phyloP scores from a whole-genome alignment of 2,797 vertebrate genomes.

The Cyclura pinguis region DNA sequence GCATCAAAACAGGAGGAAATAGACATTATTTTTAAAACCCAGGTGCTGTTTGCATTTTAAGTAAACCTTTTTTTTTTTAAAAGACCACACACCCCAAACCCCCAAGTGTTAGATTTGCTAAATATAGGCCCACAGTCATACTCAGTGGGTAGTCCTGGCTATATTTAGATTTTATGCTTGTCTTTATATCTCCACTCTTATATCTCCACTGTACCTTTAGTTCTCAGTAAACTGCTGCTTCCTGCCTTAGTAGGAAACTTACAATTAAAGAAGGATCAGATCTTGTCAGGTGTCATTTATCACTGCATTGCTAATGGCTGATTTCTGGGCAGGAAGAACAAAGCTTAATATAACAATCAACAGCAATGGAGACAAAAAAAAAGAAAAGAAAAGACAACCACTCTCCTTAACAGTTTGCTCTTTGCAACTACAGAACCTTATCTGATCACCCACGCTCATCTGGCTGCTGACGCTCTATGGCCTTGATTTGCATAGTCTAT shows the following conservation, averaged over 20 bases:
- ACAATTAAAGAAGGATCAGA: constrained; percentile 70
- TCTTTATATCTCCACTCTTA: constrained; percentile 78
- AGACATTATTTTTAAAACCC: constrained; percentile 63
- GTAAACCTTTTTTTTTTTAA: constrained; percentile 66
- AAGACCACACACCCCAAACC: neutral
- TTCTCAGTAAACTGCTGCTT: constrained; percentile 68
- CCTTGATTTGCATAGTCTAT: constrained; percentile 87
- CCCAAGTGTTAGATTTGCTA: constrained; percentile 80
- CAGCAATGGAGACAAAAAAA: constrained; percentile 64
- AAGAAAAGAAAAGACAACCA: constrained; percentile 67
- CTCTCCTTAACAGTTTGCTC: constrained; percentile 85
- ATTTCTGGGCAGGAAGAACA: constrained; percentile 73
- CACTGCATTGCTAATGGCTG: constrained; percentile 69
- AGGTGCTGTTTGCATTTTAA: constrained; percentile 73
- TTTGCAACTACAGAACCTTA: constrained; percentile 82
- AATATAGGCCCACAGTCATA: constrained; percentile 80
- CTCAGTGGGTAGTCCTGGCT: constrained; percentile 72
- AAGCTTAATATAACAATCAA: constrained; percentile 72
- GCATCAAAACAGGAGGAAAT: neutral
- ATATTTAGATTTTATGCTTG: constrained; percentile 81
- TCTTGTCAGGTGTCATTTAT: constrained; percentile 78
- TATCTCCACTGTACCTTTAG: constrained; percentile 76
- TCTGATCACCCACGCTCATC: constrained; percentile 90
- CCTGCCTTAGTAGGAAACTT: constrained; percentile 66
- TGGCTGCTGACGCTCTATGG: constrained; percentile 88